Percentiles rank a stretch among this genome's conserved stretches.
phyloP scores from a whole-genome alignment of 2,797 vertebrate species.

The Neopelma chrysocephalum region DNA sequence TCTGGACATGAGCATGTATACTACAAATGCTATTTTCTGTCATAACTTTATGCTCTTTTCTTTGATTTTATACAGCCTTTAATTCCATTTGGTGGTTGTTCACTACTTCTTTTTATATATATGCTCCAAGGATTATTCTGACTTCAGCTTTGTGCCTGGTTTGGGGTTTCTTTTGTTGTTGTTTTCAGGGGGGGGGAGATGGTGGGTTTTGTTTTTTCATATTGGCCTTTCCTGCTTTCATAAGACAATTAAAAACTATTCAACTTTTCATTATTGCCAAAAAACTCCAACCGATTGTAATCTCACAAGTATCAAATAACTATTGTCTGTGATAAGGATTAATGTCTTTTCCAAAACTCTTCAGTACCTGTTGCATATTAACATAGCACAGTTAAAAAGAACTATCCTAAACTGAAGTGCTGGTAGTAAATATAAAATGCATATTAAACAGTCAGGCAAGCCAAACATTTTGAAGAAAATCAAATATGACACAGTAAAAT shows the following conservation, averaged over 20 bases:
- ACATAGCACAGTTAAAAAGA: background rate
- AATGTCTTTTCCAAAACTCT: background rate
- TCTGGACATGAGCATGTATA: background rate
- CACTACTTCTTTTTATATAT: background rate
- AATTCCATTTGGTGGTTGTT: background rate
- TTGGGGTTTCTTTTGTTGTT: background rate
- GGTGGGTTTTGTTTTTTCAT: background rate
- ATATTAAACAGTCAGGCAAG: background rate
- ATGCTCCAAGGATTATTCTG: background rate
- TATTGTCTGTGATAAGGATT: background rate
- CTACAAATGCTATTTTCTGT: background rate
- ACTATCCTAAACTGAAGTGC: background rate
- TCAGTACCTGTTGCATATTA: background rate
- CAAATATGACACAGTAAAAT: background rate
- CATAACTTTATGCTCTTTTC: background rate
- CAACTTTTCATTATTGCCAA: background rate
- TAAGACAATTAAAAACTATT: background rate
- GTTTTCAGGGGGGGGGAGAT: fast-evolving
- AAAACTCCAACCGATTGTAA: background rate
- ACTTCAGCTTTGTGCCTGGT: background rate
- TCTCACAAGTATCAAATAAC: background rate
- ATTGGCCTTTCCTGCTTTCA: background rate
- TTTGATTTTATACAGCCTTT: background rate
- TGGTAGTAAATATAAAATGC: background rate
- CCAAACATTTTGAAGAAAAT: background rate